These are phyloP conservation scores for Drosophila multiciliata DNA, from an alignment of 2,888 invertebrate genomes.

Conservation along the genomic window DNA sequence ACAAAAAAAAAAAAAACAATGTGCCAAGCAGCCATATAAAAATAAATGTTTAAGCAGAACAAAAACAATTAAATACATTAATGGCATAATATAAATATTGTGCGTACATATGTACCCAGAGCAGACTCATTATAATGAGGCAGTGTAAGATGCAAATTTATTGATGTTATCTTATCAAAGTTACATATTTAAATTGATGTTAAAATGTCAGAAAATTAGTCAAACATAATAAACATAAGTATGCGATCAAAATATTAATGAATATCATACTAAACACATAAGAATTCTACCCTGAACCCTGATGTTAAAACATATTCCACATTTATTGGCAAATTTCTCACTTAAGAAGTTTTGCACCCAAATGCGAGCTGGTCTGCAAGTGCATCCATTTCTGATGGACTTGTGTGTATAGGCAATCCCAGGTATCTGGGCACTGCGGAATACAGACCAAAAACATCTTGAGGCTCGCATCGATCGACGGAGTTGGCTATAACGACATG, in stretches of 20 bases:
- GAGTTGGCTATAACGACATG: too few species aligned
- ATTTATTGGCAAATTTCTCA: neutral
- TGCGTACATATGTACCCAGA: constrained; percentile 10
- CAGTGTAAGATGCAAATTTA: constrained; percentile 25
- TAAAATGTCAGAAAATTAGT: constrained; percentile 13
- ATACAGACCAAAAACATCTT: too few species aligned
- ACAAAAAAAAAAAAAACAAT: constrained; percentile 5
- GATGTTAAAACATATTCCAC: neutral
- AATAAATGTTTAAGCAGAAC: constrained; percentile 19
- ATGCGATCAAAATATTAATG: constrained; percentile 1
- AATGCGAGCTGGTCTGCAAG: neutral
- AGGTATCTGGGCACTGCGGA: too few species aligned
- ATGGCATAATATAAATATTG: constrained; percentile 14
- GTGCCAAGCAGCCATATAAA: constrained; percentile 52
- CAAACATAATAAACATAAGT: constrained; percentile 11
- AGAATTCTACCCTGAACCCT: neutral
- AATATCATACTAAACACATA: constrained; percentile 9
- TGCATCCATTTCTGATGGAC: neutral
- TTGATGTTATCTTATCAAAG: constrained; percentile 38
- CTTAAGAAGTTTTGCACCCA: neutral
- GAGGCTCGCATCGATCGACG: too few species aligned
- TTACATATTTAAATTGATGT: constrained; percentile 24
- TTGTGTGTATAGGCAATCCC: too few species aligned
- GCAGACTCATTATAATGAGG: constrained; percentile 13
- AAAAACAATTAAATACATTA: constrained; percentile 1